A percentile compares a stretch with the other conserved stretches of the same genome.
Conservation (phyloP, 2,113 vertebrate species). For the Lontra canadensis region DNA sequence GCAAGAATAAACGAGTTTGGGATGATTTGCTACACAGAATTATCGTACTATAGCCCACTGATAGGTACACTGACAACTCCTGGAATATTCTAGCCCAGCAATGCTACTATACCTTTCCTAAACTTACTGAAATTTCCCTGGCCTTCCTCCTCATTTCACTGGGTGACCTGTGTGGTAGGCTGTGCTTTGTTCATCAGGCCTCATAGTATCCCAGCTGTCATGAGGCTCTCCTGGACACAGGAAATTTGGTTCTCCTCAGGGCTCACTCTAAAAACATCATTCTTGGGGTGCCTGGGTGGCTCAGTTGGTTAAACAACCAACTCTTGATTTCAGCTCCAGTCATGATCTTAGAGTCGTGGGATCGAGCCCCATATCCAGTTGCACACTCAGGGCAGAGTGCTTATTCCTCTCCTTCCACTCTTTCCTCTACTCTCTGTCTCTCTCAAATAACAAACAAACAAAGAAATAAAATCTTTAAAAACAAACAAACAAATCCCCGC, state of each 20-base stretch:
- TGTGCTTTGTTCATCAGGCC: background rate
- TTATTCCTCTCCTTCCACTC: too few relatives aligned
- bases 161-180: background rate
- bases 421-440: too few relatives aligned
- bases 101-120: background rate
- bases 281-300: background rate
- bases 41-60: background rate
- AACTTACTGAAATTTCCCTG: background rate
- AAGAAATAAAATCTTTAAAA: too few relatives aligned
- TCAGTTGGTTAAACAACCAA: background rate
- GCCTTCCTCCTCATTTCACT: background rate
- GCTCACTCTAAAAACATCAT: background rate
- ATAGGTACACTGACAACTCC: background rate
- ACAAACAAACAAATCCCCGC: background rate
- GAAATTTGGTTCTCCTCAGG: background rate
- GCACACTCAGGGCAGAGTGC: too few relatives aligned
- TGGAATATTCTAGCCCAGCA: background rate
- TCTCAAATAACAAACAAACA: too few relatives aligned
- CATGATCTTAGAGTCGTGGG: too few relatives aligned
- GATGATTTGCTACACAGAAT: slow-evolving; percentile 22
- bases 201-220: background rate
- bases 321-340: too few relatives aligned
- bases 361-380: too few relatives aligned
- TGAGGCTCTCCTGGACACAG: background rate
- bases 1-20: background rate